Conservation (phyloP, 37 sponge, comb jelly and placozoan genomes). For the Corticium candelabrum region DNA sequence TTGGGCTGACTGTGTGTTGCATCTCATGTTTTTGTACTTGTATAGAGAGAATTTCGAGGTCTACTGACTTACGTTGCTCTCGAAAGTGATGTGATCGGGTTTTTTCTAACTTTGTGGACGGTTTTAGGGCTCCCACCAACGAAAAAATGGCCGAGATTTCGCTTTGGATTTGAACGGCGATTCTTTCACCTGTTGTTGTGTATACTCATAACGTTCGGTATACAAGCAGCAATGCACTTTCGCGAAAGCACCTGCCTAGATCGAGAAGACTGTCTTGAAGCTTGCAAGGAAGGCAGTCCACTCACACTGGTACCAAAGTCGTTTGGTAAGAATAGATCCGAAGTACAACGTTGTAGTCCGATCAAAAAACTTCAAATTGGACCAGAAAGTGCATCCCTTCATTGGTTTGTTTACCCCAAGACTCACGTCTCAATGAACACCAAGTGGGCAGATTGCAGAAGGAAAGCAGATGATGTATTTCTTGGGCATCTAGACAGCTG, state of each 20-base stretch:
- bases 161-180: neutral
- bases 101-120: neutral
- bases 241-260: neutral
- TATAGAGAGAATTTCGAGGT: neutral
- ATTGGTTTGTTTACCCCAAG: neutral
- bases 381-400: neutral
- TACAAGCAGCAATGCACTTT: neutral
- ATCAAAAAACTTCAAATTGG: neutral
- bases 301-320: no score
- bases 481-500: neutral
- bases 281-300: neutral
- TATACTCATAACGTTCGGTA: neutral
- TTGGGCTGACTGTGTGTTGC: no score
- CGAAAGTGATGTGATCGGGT: neutral
- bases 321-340: no score
- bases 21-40: neutral
- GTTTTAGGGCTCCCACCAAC: neutral
- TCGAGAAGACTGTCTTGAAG: neutral
- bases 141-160: neutral
- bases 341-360: neutral
- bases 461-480: neutral
- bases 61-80: neutral
- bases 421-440: neutral
- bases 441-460: neutral
- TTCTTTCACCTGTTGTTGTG: neutral